Base-by-base conservation (phyloP, 1,140 invertebrate species). In the Heliothis subflexa region DNA sequence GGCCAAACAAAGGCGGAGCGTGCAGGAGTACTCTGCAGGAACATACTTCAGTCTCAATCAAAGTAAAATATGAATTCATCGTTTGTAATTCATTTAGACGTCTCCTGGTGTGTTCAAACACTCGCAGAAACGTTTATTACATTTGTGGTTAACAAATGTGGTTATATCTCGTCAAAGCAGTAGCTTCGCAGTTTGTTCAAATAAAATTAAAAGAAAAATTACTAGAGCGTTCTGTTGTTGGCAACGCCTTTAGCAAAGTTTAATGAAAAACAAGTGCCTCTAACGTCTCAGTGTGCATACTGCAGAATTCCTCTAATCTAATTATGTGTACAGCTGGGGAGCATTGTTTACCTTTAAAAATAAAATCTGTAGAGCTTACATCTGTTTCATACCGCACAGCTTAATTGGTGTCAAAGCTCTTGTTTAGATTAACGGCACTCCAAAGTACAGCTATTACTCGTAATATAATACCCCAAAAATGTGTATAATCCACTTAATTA, bases 241-340 rank as follows among this genome's bases (percentile, higher is more conserved):
- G 74, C 83, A 79, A 70, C 70, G 72, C 74, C 79, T 78, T 80
- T 86, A 81, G 83, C 78, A 62, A 83, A 85, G 81, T 86, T 88
- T 85, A 88, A 88, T 86, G 81, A 85, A 86, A 79, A 83, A 77
- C 79, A 71, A 77, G 79, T 79, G 80, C 80, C 74, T 79, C 83
- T 85, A 84, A 85, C 71, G 78, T 81, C 81, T 66, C 55, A 45
- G 72, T 71, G 61, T 79, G 80, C 80, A 82, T 78, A 78, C 55
- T 72, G 47, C 68, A 62, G 68, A 78, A 81, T 81, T 78, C 61
- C 70, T 78, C 78, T 82, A 83, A 86, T 82, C 78, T 81, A 83
- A 85, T 86, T 86, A 85, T 66, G 70, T 47, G 72, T 52, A 61
- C 79, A 84, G 83, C 77, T 78, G 81, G 52, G 68, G 76, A 78